Evolutionary conservation across 1,140 invertebrate genomes (phyloP).

Genomic region (Drosophila saltans): DNA sequence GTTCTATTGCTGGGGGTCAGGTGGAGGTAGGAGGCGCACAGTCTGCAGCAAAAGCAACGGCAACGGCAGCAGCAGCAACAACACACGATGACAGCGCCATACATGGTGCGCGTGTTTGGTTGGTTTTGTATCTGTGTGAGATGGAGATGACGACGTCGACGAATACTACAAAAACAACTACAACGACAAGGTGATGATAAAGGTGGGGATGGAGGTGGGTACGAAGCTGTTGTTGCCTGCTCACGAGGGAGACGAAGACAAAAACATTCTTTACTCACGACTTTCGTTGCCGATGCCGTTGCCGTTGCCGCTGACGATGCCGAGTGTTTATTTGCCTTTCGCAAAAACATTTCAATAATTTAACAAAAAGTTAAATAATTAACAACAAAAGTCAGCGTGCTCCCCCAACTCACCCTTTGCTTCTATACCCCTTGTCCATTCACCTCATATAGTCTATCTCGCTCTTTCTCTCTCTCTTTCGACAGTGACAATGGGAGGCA

Average conservation of each 20-base stretch:
- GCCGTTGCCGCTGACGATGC: slow-evolving; percentile 19
- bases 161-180: slow-evolving; percentile 5
- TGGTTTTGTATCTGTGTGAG: slow-evolving; percentile 43
- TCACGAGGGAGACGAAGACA: slow-evolving; percentile 36
- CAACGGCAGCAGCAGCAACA: slow-evolving; percentile 14
- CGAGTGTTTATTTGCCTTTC: slow-evolving; percentile 58
- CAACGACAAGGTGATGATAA: not conserved
- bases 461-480: slow-evolving; percentile 4
- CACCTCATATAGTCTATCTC: not conserved
- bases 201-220: not conserved
- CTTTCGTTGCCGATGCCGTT: slow-evolving; percentile 40
- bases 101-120: slow-evolving; percentile 67
- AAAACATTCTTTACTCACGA: slow-evolving; percentile 73
- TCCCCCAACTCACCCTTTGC: not conserved
- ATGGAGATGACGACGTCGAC: slow-evolving; percentile 26
- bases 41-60: slow-evolving; percentile 49
- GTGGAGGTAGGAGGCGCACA: slow-evolving; percentile 62
- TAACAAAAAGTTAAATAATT: slow-evolving; percentile 79
- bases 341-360: slow-evolving; percentile 76
- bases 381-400: slow-evolving; percentile 60
- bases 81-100: slow-evolving; percentile 59
- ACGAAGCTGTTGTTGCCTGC: not conserved
- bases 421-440: not conserved
- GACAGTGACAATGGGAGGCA: slow-evolving; percentile 26
- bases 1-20: slow-evolving; percentile 44